phyloP scores from a whole-genome alignment of 2,888 invertebrate genomes.

The Bimastos eiseni region DNA sequence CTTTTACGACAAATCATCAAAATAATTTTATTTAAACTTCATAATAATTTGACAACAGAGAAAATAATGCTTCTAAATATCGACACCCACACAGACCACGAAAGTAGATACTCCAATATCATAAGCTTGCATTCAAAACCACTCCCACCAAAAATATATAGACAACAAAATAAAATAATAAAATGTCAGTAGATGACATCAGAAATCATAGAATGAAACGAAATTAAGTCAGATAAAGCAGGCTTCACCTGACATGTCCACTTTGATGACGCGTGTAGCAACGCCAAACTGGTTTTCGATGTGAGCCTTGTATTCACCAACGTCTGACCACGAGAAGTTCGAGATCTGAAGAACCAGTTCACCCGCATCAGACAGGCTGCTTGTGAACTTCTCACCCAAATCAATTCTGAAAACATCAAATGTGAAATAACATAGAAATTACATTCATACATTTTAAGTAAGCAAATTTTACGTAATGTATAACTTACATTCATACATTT shows the following conservation, averaged over 20 bases:
- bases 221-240: neutral
- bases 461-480: neutral
- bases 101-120: neutral
- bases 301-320: slow-evolving; percentile 90
- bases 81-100: neutral
- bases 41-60: neutral
- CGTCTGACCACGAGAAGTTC: slow-evolving; percentile 72
- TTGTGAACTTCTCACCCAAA: slow-evolving; percentile 42
- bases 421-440: neutral
- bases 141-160: neutral
- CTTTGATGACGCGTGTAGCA: slow-evolving; percentile 81
- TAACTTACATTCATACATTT: neutral
- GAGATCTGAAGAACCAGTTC: slow-evolving; percentile 59
- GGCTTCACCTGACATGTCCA: slow-evolving; percentile 74
- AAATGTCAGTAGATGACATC: neutral
- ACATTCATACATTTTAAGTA: neutral
- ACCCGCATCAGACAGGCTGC: slow-evolving; percentile 68
- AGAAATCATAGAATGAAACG: neutral
- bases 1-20: neutral
- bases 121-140: neutral
- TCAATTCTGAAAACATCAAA: slow-evolving; percentile 43
- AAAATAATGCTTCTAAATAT: neutral
- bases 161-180: neutral
- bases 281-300: slow-evolving; percentile 92
- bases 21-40: neutral